These are phyloP conservation scores for Listrodromus nycthemerus DNA, from an alignment of 2,888 invertebrate species.

Conservation along the genomic window DNA sequence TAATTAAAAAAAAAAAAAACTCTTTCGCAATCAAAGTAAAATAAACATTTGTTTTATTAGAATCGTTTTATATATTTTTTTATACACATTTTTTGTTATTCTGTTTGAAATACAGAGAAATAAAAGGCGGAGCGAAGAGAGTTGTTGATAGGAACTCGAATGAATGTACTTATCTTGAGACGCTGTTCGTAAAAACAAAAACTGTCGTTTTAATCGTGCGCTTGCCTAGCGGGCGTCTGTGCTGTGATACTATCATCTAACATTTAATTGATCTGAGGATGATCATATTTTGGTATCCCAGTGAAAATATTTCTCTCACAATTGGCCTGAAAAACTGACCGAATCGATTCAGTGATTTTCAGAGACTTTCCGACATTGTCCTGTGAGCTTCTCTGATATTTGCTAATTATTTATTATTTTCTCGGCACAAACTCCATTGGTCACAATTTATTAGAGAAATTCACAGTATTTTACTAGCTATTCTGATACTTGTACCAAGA, in stretches of 20 bases:
- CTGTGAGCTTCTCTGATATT: constrained; percentile 9
- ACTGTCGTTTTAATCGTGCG: constrained; percentile 5
- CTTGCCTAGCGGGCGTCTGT: constrained; percentile 37
- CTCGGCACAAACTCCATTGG: too few relatives aligned
- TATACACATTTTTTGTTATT: neutral
- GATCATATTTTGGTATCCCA: constrained; percentile 59
- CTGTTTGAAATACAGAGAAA: neutral
- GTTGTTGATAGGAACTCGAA: constrained; percentile 38
- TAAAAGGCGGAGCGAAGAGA: constrained; percentile 20
- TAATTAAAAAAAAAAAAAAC: too few relatives aligned
- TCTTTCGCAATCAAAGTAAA: neutral
- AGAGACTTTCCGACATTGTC: too few relatives aligned
- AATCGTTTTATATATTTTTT: constrained; percentile 13
- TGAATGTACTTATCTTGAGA: constrained; percentile 45
- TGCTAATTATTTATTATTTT: too few relatives aligned
- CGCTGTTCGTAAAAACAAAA: constrained; percentile 10
- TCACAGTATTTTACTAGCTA: too few relatives aligned
- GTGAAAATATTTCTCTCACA: constrained; percentile 6
- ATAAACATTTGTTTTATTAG: constrained; percentile 12
- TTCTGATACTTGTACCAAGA: too few relatives aligned
- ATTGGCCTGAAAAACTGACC: too few relatives aligned
- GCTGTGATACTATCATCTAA: constrained; percentile 66
- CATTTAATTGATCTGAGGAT: constrained; percentile 61
- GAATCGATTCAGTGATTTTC: too few relatives aligned
- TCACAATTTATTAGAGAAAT: too few relatives aligned